These are phyloP conservation scores for Drosophila parthenogenetica DNA, from an alignment of 2,888 invertebrate genomes.

Conservation along the genomic window DNA sequence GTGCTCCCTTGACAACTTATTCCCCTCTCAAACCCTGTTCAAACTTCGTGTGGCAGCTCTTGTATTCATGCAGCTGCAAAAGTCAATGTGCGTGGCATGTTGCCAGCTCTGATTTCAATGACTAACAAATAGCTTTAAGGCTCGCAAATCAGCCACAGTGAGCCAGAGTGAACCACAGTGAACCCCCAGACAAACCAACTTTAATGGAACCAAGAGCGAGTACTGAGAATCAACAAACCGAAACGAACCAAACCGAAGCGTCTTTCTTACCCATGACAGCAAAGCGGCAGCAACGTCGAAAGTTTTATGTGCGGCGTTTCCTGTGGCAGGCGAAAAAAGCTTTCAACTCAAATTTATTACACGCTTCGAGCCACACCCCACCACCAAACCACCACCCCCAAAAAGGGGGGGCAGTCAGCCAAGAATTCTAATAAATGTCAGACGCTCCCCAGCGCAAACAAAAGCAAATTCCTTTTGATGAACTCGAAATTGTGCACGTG, in stretches of 20 bases:
- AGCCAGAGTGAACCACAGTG: neutral
- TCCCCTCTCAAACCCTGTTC: neutral
- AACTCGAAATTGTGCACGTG: conserved; percentile 81
- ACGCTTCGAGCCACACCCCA: conserved; percentile 11
- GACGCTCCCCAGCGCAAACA: conserved; percentile 58
- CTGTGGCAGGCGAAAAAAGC: conserved; percentile 61
- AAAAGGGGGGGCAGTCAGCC: conserved; percentile 26
- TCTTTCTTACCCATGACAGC: conserved; percentile 6
- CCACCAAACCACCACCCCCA: neutral
- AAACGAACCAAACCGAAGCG: conserved; percentile 72
- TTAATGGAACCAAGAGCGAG: conserved; percentile 57
- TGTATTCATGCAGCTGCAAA: conserved; percentile 57
- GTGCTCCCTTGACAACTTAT: neutral
- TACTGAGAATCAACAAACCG: conserved; percentile 68
- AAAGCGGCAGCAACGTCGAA: conserved; percentile 43
- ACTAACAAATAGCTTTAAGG: conserved; percentile 74
- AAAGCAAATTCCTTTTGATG: conserved; percentile 81
- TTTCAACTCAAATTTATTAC: conserved; percentile 64
- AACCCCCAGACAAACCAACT: conserved; percentile 58
- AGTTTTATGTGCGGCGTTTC: conserved; percentile 45
- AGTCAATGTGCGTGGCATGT: conserved; percentile 70
- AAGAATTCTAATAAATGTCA: conserved; percentile 81
- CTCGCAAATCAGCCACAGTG: conserved; percentile 64
- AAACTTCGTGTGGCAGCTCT: conserved; percentile 4
- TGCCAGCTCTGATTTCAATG: conserved; percentile 67